Conservation (phyloP, 2,113 vertebrate genomes). For the Prietella phreatophila region DNA sequence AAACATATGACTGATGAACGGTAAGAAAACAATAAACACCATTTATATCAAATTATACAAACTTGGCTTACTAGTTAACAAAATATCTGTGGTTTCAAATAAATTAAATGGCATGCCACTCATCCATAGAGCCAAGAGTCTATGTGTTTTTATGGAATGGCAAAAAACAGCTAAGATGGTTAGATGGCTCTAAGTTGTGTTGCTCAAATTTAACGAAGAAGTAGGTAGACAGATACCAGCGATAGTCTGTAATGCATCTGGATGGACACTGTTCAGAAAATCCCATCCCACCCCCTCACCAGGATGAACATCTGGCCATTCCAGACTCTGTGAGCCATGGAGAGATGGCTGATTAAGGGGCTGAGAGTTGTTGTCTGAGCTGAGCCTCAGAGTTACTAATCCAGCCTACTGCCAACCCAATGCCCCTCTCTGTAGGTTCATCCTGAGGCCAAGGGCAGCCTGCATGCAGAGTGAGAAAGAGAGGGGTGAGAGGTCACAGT, state of each 20-base stretch:
- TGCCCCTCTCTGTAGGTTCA: conserved; percentile 70
- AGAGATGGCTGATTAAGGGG: conserved; percentile 58
- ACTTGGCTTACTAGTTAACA: background rate
- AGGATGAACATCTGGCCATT: conserved; percentile 52
- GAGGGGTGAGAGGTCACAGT: conserved; percentile 17
- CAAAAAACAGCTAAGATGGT: background rate
- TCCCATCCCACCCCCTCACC: background rate
- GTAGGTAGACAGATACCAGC: conserved; percentile 1
- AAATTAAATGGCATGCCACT: background rate
- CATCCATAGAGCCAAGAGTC: background rate
- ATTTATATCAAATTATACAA: background rate
- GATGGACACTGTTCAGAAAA: conserved; percentile 8
- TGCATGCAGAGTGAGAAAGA: conserved; percentile 60
- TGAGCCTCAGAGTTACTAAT: conserved; percentile 59
- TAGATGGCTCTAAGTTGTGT: background rate
- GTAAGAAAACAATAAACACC: background rate
- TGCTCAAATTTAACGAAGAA: background rate
- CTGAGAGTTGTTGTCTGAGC: conserved; percentile 33
- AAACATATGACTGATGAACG: background rate
- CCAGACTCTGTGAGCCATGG: conserved; percentile 53
- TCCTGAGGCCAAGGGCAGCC: conserved; percentile 71
- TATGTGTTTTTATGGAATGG: background rate
- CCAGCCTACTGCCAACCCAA: conserved; percentile 65
- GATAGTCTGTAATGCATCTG: background rate
- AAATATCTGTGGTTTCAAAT: background rate